These are phyloP conservation scores for Ranitomeya variabilis DNA, from an alignment of 2,113 vertebrate genomes.

Conservation along the genomic window DNA sequence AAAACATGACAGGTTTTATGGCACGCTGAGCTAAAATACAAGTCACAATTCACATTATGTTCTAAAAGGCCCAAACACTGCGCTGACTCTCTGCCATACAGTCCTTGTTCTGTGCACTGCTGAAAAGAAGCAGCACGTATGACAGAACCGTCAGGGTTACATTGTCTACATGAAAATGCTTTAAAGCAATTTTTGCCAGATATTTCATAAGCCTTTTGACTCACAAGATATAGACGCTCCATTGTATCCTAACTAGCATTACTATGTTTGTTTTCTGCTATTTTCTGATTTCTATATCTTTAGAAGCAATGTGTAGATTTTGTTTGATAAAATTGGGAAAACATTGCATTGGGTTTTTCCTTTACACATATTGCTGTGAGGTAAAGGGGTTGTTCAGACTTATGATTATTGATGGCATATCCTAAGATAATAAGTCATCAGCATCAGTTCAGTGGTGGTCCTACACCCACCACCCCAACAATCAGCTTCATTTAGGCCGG, in stretches of 20 bases:
- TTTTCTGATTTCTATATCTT: neutral
- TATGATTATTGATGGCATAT: too few relatives aligned
- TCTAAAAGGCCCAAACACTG: neutral
- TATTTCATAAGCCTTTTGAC: neutral
- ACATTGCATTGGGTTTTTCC: neutral
- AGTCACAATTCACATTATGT: neutral
- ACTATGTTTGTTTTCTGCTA: neutral
- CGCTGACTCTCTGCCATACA: neutral
- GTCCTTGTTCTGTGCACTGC: neutral
- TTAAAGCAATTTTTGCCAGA: neutral
- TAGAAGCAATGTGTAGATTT: neutral
- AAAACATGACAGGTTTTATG: conserved; percentile 9
- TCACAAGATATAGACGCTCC: neutral
- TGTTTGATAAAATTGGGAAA: neutral
- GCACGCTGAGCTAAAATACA: neutral
- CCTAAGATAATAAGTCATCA: too few relatives aligned
- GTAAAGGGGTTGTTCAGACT: too few relatives aligned
- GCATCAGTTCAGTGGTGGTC: too few relatives aligned
- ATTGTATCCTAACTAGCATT: neutral
- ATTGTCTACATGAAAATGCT: neutral
- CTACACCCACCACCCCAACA: too few relatives aligned
- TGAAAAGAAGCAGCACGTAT: neutral
- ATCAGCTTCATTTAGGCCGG: too few relatives aligned
- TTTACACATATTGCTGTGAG: neutral
- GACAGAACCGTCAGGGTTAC: neutral